phyloP scores from a whole-genome alignment of 2,113 vertebrate genomes.

The Epinephelus fuscoguttatus region DNA sequence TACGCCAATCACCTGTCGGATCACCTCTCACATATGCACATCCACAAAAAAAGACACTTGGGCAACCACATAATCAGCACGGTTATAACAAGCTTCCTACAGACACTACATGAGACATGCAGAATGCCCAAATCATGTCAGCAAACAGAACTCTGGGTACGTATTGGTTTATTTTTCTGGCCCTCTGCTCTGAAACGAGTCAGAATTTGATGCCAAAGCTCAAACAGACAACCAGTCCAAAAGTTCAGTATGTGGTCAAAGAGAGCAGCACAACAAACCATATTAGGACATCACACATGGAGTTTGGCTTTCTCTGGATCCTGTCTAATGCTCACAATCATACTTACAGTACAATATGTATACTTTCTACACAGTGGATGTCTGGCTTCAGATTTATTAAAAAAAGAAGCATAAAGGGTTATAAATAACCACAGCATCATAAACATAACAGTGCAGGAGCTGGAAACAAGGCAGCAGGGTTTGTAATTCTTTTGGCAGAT shows the following conservation, averaged over 20 bases:
- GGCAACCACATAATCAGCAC: too few relatives aligned
- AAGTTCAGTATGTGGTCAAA: constrained; percentile 4
- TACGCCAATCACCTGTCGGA: too few relatives aligned
- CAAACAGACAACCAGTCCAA: constrained; percentile 3
- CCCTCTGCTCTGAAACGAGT: not conserved
- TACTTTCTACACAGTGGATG: too few relatives aligned
- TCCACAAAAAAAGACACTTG: too few relatives aligned
- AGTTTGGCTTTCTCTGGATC: constrained; percentile 12
- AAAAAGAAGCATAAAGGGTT: too few relatives aligned
- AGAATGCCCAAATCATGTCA: not conserved
- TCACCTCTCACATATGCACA: too few relatives aligned
- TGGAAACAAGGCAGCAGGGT: not conserved
- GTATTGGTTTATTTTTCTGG: not conserved
- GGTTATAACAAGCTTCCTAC: not conserved
- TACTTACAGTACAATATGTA: too few relatives aligned
- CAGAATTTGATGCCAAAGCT: constrained; percentile 8
- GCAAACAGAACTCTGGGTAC: not conserved
- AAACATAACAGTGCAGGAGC: too few relatives aligned
- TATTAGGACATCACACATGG: constrained; percentile 29
- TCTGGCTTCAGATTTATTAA: too few relatives aligned
- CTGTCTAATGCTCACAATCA: not conserved
- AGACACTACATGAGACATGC: not conserved
- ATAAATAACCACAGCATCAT: too few relatives aligned
- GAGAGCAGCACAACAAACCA: constrained; percentile 21
- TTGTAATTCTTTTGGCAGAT: too few relatives aligned